phyloP scores from a whole-genome alignment of 2,797 vertebrate species.

The Aotus griseimembra region DNA sequence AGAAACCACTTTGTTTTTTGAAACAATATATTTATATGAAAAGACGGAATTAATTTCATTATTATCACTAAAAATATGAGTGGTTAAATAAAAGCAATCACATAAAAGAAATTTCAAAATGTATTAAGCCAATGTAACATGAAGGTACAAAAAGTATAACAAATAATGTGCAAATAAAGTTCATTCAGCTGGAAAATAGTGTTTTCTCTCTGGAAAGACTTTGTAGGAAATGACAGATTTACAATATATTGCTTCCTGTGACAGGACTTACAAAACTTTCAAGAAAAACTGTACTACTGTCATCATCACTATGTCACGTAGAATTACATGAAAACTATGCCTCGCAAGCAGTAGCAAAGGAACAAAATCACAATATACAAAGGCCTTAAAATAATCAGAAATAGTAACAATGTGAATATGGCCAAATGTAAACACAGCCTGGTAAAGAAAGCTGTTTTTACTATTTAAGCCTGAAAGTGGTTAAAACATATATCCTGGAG shows the following conservation, averaged over 20 bases:
- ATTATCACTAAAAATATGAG: background rate
- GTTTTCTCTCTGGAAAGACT: constrained; percentile 10
- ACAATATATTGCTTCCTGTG: constrained; percentile 33
- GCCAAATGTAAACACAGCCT: background rate
- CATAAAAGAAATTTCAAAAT: background rate
- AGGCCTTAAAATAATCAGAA: constrained; percentile 37
- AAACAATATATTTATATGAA: background rate
- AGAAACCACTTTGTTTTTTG: constrained; percentile 4
- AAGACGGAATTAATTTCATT: constrained; percentile 40
- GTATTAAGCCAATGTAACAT: background rate
- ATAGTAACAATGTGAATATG: constrained; percentile 10
- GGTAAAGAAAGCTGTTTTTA: constrained; percentile 35
- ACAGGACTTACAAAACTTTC: constrained; percentile 12
- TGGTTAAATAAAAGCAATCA: constrained; percentile 40
- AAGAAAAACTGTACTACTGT: background rate
- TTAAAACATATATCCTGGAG: background rate
- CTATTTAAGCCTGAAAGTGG: background rate
- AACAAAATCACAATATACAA: constrained; percentile 23
- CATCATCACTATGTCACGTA: background rate
- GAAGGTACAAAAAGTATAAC: background rate
- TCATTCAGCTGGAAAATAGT: constrained; percentile 21
- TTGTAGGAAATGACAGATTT: constrained; percentile 26
- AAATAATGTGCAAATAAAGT: constrained; percentile 32
- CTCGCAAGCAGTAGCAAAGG: constrained; percentile 19
- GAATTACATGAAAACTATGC: constrained; percentile 43